Evolutionary conservation across 2,797 vertebrate genomes (phyloP), one percentile per base, ranked within the genome.

Genomic region (Sciurus vulgaris): DNA sequence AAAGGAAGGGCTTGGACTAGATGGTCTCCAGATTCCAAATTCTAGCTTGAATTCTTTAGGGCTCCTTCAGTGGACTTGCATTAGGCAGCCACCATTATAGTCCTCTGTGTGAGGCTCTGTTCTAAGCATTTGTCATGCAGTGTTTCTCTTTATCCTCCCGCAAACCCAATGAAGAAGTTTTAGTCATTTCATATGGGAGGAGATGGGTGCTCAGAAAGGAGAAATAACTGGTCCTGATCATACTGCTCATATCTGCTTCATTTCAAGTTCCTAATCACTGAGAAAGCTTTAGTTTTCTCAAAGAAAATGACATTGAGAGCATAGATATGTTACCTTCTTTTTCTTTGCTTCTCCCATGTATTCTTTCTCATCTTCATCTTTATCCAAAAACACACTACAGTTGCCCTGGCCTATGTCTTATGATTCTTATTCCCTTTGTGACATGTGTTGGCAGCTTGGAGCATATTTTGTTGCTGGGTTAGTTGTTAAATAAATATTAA

Each of bases 401-500:
- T 33, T 81, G 24, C 14, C 18, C 70, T 86, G 61, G 7, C 24
- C 82, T 82, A 2, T 74, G 47, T 76, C n/a, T 86, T 77, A 51
- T 5, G 63, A 49, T 44, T 82, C 11, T 63, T 6, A 70, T 24
- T 35, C 54, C 17, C 20, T 86, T 89, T 47, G 30, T 70, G 84
- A 70, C 51, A 56, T 28, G 11, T 81, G 44, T 89, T 91, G 44
- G 93, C 44, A 77, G 51, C 73, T 70, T 18, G 81, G 67, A 70
- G 33, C 11, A 12, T 65, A 88, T 81, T 95, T 54, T n/a, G 5
- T 89, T 81, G 20, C 73, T 56, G 26, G 26, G 30, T 41, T 95
- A 56, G 51, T 76, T 86, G 49, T 69, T 85, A 91, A 77, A 88
- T 79, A 78, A 93, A 73, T 54, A 90, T 85, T 35, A 88, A 74